phyloP scores from a whole-genome alignment of 2,888 invertebrate species.

The Parnassius smintheus region DNA sequence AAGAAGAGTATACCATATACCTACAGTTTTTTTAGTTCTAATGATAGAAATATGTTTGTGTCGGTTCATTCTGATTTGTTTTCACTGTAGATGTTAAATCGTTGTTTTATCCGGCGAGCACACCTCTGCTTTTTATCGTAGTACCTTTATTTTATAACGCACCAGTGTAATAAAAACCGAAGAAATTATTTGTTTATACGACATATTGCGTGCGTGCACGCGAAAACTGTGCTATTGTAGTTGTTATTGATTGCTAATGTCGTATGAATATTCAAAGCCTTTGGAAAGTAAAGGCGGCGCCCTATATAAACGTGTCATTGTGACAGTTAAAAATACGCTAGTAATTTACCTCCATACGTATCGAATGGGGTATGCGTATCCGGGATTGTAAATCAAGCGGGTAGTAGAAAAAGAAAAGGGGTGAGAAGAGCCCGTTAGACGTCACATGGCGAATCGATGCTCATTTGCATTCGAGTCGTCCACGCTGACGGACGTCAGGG shows the following conservation, averaged over 20 bases:
- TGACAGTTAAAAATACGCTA: constrained; percentile 70
- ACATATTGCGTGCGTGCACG: constrained; percentile 79
- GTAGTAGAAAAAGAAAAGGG: constrained; percentile 76
- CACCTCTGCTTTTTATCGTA: constrained; percentile 45
- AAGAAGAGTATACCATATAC: constrained; percentile 44
- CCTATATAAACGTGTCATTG: constrained; percentile 78
- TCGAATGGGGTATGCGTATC: constrained; percentile 68
- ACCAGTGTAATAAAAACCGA: constrained; percentile 64
- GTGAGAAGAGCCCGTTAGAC: constrained; percentile 76
- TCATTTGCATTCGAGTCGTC: constrained; percentile 76
- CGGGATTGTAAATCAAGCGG: constrained; percentile 77
- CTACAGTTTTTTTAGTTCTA: constrained; percentile 52
- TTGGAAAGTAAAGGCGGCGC: constrained; percentile 74
- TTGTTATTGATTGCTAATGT: constrained; percentile 78
- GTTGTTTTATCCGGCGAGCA: constrained; percentile 16
- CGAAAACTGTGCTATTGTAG: constrained; percentile 77
- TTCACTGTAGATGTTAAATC: constrained; percentile 16
- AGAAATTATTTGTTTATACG: constrained; percentile 79
- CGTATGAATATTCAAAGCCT: constrained; percentile 79
- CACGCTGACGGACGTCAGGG: constrained; percentile 70
- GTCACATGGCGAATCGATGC: constrained; percentile 74
- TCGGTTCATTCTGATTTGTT: constrained; percentile 12
- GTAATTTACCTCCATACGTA: constrained; percentile 62
- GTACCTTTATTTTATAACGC: constrained; percentile 29
- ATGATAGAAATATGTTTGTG: constrained; percentile 32